These are phyloP conservation scores for Ecdyonurus torrentis DNA, from an alignment of 2,888 invertebrate genomes.

Conservation along the genomic window DNA sequence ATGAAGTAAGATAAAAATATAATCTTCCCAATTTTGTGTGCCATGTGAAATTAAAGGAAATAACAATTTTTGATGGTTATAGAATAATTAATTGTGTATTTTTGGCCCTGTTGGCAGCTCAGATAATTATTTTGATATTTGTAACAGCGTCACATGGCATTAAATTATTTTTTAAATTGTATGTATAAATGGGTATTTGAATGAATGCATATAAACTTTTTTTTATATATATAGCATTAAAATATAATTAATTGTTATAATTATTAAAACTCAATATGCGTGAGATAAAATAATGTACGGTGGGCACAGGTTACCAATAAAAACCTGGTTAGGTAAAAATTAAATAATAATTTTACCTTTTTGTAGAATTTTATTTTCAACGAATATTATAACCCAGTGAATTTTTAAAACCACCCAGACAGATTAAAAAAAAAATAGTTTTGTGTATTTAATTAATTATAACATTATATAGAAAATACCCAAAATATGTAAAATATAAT, in stretches of 20 bases:
- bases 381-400: too few species aligned
- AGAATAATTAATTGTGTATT: background rate
- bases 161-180: background rate
- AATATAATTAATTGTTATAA: background rate
- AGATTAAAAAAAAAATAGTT: too few species aligned
- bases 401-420: too few species aligned
- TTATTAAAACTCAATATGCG: background rate
- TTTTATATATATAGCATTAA: background rate
- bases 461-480: too few species aligned
- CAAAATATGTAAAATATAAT: too few species aligned
- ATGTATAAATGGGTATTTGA: background rate
- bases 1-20: too few species aligned
- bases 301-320: conserved; percentile 1
- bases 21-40: background rate
- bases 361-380: too few species aligned
- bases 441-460: too few species aligned
- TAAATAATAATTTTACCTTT: background rate
- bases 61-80: background rate
- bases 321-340: background rate
- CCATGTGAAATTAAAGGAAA: background rate
- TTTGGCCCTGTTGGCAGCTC: background rate
- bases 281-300: background rate
- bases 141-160: background rate
- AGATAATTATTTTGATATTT: too few species aligned
- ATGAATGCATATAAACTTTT: too few species aligned